Evolutionary conservation across 2,113 vertebrate genomes (phyloP).

Genomic region (Sialia sialis): DNA sequence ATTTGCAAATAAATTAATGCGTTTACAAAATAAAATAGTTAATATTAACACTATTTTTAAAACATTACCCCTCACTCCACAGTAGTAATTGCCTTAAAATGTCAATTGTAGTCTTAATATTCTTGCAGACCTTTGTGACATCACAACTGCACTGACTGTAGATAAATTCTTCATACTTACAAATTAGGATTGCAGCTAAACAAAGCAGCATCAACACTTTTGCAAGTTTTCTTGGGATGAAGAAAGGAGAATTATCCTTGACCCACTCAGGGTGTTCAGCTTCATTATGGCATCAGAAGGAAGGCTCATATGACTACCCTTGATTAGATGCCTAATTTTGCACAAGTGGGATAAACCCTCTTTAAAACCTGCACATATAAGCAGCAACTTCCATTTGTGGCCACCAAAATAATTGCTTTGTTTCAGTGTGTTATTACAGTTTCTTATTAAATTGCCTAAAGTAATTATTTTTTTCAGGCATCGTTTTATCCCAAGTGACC

Average conservation of each 20-base stretch:
- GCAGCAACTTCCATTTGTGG: background rate
- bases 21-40: background rate
- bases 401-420: background rate
- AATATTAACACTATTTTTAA: background rate
- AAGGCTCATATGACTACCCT: background rate
- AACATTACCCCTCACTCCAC: background rate
- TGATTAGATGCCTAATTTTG: background rate
- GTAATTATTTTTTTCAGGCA: background rate
- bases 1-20: background rate
- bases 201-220: background rate
- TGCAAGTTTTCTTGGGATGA: background rate
- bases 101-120: background rate
- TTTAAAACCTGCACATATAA: background rate
- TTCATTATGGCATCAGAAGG: background rate
- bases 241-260: background rate
- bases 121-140: background rate
- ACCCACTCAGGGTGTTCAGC: background rate
- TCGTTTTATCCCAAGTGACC: background rate
- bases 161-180: background rate
- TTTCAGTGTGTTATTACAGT: background rate
- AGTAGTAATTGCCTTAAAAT: background rate
- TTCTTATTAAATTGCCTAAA: conserved; percentile 23
- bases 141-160: accelerated
- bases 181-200: background rate
- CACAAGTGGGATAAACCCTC: background rate